These are phyloP conservation scores for Atta texana DNA, from an alignment of 1,140 invertebrate genomes.

Conservation along the genomic window DNA sequence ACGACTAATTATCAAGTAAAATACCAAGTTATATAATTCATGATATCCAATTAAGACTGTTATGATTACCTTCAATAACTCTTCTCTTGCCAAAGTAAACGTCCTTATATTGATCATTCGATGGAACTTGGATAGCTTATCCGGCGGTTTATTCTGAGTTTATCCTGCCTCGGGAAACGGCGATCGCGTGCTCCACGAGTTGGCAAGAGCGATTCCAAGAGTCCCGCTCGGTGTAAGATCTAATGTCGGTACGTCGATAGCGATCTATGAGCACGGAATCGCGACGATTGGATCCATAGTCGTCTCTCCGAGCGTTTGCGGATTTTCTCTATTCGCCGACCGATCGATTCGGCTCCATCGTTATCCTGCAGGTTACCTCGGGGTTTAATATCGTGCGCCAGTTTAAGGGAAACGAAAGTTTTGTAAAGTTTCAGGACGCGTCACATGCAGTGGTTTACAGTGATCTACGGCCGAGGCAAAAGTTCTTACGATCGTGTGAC, in stretches of 20 bases:
- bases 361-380: constrained; percentile 53
- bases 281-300: constrained; percentile 37
- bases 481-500: constrained; percentile 73
- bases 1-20: constrained; percentile 11
- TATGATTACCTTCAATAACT: constrained; percentile 26
- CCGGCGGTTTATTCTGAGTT: constrained; percentile 58
- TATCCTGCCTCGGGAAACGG: constrained; percentile 41
- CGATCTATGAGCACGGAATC: constrained; percentile 30
- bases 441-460: constrained; percentile 73
- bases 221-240: background rate
- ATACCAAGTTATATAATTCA: constrained; percentile 3
- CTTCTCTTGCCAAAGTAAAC: constrained; percentile 13
- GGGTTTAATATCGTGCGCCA: constrained; percentile 66
- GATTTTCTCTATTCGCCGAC: constrained; percentile 40
- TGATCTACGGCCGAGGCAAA: constrained; percentile 68
- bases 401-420: constrained; percentile 71
- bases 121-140: constrained; percentile 34
- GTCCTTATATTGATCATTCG: constrained; percentile 23
- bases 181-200: background rate
- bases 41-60: constrained; percentile 28
- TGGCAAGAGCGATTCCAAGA: background rate
- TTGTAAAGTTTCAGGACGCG: constrained; percentile 66
- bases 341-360: constrained; percentile 57
- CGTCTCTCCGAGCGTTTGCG: background rate
- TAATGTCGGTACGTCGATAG: constrained; percentile 45